Base-by-base conservation (phyloP, 37 sponge, comb jelly and placozoan genomes). In the Halichondria panicea region DNA sequence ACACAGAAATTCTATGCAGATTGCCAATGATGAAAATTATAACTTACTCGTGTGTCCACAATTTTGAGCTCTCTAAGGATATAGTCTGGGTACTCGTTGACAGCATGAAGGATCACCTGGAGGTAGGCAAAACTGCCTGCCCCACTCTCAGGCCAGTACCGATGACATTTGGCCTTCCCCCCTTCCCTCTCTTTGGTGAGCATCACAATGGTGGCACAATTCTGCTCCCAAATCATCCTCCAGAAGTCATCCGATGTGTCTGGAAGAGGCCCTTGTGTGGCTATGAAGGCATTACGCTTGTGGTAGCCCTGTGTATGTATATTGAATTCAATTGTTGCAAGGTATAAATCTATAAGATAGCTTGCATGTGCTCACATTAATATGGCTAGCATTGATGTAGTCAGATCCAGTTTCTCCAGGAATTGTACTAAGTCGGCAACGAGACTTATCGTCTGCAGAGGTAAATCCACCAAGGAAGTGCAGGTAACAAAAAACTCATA, bases 181-280 rank as follows among this genome's bases (percentile, higher is more conserved):
- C 84, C 81, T 53, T 90, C 95, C 62, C 46, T 84, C 75, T 90
- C 92, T 40, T 81, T 85, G 21, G 88, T 84, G 59, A 96, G 74
- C 93, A 96, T 96, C 28, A 96, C 88, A 62, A 92, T 92, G 53
- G 93, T 92, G 56, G 89, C 57, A 65, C 79, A 70, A 54, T 92
- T 86, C 53, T 89, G 83, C 63, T 89, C 88, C 96, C 96, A 96
- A 2, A 92, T 75, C 96, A 96, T 92, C 45, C 88, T 72, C 96
- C 96, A 96, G 81, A 96, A 96, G 56, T 92, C 96, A 32, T 71
- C 88, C 31, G 61, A n/a, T 2, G 96, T 92, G 69, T 89, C 93
- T 24, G 93, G 92, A n/a, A 92, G 87, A 30, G 96, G 96, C 28
- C 93, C 96, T 68, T 96, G 96, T 0, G 93, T 92, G 25, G 96